Percentiles rank a stretch among this genome's conserved stretches.
These are phyloP conservation scores for Carabus problematicus DNA, from an alignment of 2,888 invertebrate species.

Conservation along the genomic window DNA sequence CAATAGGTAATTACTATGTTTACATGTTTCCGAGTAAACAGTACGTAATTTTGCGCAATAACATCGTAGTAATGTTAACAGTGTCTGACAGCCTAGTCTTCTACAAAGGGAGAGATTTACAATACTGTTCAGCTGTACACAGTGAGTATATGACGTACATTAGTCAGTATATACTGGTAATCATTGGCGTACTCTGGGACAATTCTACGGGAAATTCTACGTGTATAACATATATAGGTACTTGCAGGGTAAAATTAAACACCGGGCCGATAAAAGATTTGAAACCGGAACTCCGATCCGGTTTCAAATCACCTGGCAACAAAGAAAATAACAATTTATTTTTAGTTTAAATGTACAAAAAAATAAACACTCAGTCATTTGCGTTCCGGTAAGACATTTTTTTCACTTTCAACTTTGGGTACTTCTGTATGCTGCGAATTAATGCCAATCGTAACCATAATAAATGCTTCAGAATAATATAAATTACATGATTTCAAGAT, in stretches of 20 bases:
- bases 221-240: neutral
- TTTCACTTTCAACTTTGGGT: too few species aligned
- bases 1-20: constrained; percentile 32
- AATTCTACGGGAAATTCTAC: constrained; percentile 7
- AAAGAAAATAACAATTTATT: too few species aligned
- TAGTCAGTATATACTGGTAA: constrained; percentile 1
- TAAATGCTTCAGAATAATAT: too few species aligned
- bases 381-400: too few species aligned
- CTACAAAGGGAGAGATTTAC: constrained; percentile 21
- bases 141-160: neutral
- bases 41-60: constrained; percentile 26
- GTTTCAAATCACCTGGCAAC: too few species aligned
- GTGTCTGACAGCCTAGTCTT: constrained; percentile 19
- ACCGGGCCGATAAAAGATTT: too few species aligned
- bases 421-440: too few species aligned
- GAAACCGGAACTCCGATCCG: too few species aligned
- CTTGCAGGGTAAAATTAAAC: neutral
- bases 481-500: too few species aligned
- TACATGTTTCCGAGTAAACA: constrained; percentile 28
- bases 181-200: neutral
- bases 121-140: constrained; percentile 6
- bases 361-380: too few species aligned
- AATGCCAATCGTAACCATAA: too few species aligned
- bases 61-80: constrained; percentile 23
- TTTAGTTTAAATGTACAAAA: too few species aligned